Percentiles rank a stretch among this genome's conserved stretches.
Conservation (phyloP, 2,888 invertebrate genomes). For the Mechanitis messenoides region DNA sequence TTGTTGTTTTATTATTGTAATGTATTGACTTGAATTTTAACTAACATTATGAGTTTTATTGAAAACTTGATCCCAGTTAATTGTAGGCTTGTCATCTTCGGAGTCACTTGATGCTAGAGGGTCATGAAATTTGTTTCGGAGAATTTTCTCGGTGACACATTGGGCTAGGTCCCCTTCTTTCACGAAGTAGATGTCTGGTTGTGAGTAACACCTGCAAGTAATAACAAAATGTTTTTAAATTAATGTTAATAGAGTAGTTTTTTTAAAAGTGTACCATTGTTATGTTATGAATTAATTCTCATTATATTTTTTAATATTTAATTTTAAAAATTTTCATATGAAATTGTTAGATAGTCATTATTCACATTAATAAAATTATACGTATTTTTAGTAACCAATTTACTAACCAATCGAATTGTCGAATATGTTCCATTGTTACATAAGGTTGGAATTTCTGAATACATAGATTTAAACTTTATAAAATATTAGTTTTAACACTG, state of each 20-base stretch:
- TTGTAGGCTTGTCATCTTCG: slow-evolving; percentile 42
- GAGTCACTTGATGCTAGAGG: slow-evolving; percentile 53
- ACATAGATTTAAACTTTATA: background rate
- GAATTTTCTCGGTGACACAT: slow-evolving; percentile 52
- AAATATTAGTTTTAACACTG: background rate
- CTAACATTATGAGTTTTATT: slow-evolving; percentile 39
- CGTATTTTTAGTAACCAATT: slow-evolving; percentile 40
- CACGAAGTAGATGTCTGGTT: slow-evolving; percentile 41
- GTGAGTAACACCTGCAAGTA: slow-evolving; percentile 39
- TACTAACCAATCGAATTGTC: slow-evolving; percentile 51
- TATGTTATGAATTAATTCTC: no score
- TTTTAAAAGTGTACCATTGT: no score
- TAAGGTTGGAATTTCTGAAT: background rate
- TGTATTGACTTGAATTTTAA: slow-evolving; percentile 8
- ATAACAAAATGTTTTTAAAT: no score
- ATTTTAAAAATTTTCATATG: no score
- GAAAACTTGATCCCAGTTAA: slow-evolving; percentile 55
- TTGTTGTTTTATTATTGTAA: background rate
- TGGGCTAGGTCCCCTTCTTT: slow-evolving; percentile 48
- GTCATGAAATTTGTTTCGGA: slow-evolving; percentile 51
- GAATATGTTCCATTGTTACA: slow-evolving; percentile 50
- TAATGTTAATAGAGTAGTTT: no score
- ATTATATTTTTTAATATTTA: no score
- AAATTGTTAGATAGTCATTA: background rate
- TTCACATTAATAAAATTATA: background rate